Evolutionary conservation across 2,888 invertebrate genomes (phyloP).

Genomic region (Sphinx pinastri): DNA sequence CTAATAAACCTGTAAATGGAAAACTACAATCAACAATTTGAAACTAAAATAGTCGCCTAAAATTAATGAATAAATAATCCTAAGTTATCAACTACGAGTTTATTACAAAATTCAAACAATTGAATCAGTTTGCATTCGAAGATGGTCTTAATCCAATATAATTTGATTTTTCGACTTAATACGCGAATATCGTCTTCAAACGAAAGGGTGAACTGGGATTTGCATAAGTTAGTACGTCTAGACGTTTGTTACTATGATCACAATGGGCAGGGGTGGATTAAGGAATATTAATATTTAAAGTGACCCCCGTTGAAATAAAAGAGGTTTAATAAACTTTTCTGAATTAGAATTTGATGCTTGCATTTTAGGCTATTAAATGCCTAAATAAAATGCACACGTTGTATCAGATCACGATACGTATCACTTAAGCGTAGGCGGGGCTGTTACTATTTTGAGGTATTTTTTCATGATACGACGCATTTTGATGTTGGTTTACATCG

Average conservation of each 20-base stretch:
- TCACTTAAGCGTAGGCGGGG: too few relatives aligned
- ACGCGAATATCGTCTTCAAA: slow-evolving; percentile 23
- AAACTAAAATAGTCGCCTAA: background rate
- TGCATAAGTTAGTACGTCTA: slow-evolving; percentile 36
- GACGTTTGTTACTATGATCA: slow-evolving; percentile 29
- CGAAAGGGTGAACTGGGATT: slow-evolving; percentile 30
- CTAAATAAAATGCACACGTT: too few relatives aligned
- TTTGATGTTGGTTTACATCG: too few relatives aligned
- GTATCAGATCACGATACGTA: too few relatives aligned
- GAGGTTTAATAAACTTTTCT: background rate
- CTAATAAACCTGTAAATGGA: too few relatives aligned
- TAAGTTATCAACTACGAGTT: background rate
- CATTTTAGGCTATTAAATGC: too few relatives aligned
- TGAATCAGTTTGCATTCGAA: background rate
- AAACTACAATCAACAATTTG: too few relatives aligned
- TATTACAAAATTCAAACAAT: background rate
- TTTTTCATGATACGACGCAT: too few relatives aligned
- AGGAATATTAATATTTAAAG: slow-evolving; percentile 14
- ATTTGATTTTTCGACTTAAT: slow-evolving; percentile 34
- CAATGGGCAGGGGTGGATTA: slow-evolving; percentile 7
- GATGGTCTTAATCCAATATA: slow-evolving; percentile 27
- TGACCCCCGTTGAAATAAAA: background rate
- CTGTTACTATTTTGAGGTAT: too few relatives aligned
- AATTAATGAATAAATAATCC: background rate
- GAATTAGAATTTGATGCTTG: background rate